Conservation (phyloP, 2,797 vertebrate genomes). For the Astyanax mexicanus region DNA sequence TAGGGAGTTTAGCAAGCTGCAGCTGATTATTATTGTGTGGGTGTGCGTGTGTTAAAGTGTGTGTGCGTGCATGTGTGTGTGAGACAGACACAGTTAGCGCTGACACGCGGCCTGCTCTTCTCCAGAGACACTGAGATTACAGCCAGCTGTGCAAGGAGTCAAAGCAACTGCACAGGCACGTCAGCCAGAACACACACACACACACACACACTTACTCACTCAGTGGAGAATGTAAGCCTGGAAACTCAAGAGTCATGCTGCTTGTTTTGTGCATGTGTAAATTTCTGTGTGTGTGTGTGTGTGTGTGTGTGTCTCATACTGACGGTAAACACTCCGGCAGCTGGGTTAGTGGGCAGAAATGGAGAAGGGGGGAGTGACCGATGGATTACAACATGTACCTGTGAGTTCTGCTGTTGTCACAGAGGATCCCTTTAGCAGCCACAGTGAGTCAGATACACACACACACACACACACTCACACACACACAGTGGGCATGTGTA, state of each 20-base stretch:
- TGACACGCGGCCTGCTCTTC: slow-evolving; percentile 53
- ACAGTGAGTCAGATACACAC: slow-evolving; percentile 43
- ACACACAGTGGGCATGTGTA: slow-evolving; percentile 44
- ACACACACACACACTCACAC: slow-evolving; percentile 38
- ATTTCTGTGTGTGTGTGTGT: slow-evolving; percentile 29
- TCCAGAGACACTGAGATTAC: slow-evolving; percentile 51
- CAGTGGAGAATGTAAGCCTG: slow-evolving; percentile 34
- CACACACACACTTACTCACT: slow-evolving; percentile 39
- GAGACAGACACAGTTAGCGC: slow-evolving; percentile 26
- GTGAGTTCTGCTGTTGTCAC: slow-evolving; percentile 51
- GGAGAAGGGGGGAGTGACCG: slow-evolving; percentile 39
- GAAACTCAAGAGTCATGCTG: slow-evolving; percentile 59
- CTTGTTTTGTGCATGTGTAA: slow-evolving; percentile 32
- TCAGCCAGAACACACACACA: slow-evolving; percentile 34
- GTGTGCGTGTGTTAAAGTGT: too few relatives aligned
- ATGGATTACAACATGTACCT: slow-evolving; percentile 56
- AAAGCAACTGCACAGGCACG: slow-evolving; percentile 48
- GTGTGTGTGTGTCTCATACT: slow-evolving; percentile 36
- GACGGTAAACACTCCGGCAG: slow-evolving; percentile 52
- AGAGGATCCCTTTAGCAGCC: slow-evolving; percentile 40
- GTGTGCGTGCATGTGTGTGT: slow-evolving; percentile 31
- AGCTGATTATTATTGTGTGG: slow-evolving; percentile 4
- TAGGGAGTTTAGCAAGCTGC: background rate
- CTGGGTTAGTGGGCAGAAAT: slow-evolving; percentile 44
- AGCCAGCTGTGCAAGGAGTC: slow-evolving; percentile 70